Percentiles rank a stretch among this genome's conserved stretches.
phyloP scores from a whole-genome alignment of 2,888 invertebrate species.

The Parasteatoda lunata region DNA sequence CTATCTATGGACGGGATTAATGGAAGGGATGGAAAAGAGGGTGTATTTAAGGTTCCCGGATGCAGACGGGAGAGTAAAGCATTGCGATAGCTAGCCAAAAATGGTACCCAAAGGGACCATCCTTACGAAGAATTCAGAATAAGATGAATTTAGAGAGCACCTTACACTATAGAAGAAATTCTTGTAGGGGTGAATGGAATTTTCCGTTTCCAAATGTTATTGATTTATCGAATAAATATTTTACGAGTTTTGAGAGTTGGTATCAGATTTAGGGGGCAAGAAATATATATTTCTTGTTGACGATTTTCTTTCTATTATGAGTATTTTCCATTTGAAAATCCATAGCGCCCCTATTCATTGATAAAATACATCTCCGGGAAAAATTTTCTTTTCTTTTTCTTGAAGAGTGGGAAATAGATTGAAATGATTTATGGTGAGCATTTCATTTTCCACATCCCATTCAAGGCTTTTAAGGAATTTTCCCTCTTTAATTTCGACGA shows the following conservation, averaged over 20 bases:
- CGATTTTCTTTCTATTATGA: not conserved
- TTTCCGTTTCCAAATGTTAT: constrained; percentile 20
- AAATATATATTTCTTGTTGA: constrained; percentile 3
- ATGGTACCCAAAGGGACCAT: constrained; percentile 32
- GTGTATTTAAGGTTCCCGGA: constrained; percentile 32
- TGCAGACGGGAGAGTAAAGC: not conserved
- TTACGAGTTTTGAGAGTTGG: constrained; percentile 37
- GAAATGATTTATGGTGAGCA: not conserved
- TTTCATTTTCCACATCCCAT: not conserved
- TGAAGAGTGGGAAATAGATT: not conserved
- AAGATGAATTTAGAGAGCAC: constrained; percentile 16
- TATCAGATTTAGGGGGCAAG: constrained; percentile 33
- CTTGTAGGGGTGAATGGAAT: not conserved
- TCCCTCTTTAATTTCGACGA: not conserved
- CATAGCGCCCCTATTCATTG: not conserved
- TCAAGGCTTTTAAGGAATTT: not conserved
- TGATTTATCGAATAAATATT: constrained; percentile 35
- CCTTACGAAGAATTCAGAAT: constrained; percentile 10
- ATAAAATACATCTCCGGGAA: not conserved
- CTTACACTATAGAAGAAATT: constrained; percentile 15
- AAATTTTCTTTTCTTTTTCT: not conserved
- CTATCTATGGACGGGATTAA: constrained; percentile 37
- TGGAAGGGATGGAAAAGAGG: constrained; percentile 14
- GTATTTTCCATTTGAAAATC: constrained; percentile 1
- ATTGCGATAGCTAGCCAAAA: constrained; percentile 30